phyloP scores from a whole-genome alignment of 2,113 vertebrate genomes.

The Toxotes jaculatrix region DNA sequence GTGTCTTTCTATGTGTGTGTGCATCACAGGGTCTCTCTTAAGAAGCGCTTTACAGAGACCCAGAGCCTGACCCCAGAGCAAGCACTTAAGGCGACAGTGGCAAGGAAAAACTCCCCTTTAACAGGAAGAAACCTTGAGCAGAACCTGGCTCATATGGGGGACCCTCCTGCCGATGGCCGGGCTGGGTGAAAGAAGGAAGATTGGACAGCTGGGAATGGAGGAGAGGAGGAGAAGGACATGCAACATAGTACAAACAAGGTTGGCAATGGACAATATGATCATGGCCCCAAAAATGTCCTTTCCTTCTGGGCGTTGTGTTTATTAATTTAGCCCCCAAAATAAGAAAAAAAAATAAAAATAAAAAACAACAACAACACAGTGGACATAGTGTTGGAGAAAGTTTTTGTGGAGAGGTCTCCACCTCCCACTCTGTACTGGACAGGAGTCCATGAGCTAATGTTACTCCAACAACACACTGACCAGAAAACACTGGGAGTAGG shows the following conservation, averaged over 20 bases:
- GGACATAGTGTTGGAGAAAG: background rate
- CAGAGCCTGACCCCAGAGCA: too few species aligned
- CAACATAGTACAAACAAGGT: too few species aligned
- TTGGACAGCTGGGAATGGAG: too few species aligned
- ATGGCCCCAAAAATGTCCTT: background rate
- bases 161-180: too few species aligned
- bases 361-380: constrained; percentile 14
- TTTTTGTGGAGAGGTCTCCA: constrained; percentile 47
- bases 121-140: too few species aligned
- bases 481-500: constrained; percentile 12
- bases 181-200: too few species aligned
- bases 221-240: too few species aligned
- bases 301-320: constrained; percentile 43
- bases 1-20: constrained; percentile 1
- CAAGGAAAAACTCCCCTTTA: too few species aligned
- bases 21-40: background rate
- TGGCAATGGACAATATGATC: too few species aligned
- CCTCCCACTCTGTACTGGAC: constrained; percentile 36
- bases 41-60: too few species aligned
- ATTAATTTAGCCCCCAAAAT: constrained; percentile 45
- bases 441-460: constrained; percentile 41
- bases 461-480: constrained; percentile 37
- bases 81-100: too few species aligned
- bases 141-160: too few species aligned
- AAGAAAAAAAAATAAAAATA: background rate